Evolutionary conservation across 2,797 vertebrate genomes (phyloP), one percentile per base, ranked within the genome.

Genomic region (Protonibea diacanthus): DNA sequence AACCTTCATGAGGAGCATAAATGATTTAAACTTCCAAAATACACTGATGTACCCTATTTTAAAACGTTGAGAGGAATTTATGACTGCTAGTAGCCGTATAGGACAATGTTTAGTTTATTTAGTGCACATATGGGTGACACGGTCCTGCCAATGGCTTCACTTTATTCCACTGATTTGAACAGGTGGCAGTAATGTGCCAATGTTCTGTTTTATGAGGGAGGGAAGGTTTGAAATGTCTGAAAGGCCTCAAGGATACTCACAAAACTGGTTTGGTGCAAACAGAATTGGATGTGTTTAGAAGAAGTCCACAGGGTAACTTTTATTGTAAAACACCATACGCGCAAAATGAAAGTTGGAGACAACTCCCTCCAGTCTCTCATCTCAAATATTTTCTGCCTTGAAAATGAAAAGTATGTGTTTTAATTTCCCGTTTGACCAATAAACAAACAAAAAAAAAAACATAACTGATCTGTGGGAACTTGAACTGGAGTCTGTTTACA

Each of bases 371-470:
- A 47, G 42, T 58, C 25, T 42, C 25, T 55, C 5, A 47, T 60
- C 3, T 60, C 14, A 58, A 29, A 27, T 25, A 51, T n/a, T 47
- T 47, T 48, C 3, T 33, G 27, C 23, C 45, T 67, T 67, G 10
- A 25, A 8, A 3, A 44, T 66, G 13, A 67, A 42, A 49, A 38
- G 3, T 17, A 13, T 10, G 14, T 20, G 13, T 10, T 78, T 80
- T 42, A 29, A 66, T 73, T 42, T 44, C 11, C 14, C 0, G 0
- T 5, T 10, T 61, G 23, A 47, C 6, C 7, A 47, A 69, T 64
- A 18, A 55, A 69, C 58, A 55, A 9, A 71, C 6, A 23, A 47
- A 69, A 60, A 18, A 55, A 69, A 62, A 55, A 9, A 71, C 6
- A 23, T 5, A 13, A 6, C 40, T 52, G 7, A 45, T 15, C 17